Base-by-base conservation (phyloP, 2,113 vertebrate species). In the Zosterops hypoxanthus region DNA sequence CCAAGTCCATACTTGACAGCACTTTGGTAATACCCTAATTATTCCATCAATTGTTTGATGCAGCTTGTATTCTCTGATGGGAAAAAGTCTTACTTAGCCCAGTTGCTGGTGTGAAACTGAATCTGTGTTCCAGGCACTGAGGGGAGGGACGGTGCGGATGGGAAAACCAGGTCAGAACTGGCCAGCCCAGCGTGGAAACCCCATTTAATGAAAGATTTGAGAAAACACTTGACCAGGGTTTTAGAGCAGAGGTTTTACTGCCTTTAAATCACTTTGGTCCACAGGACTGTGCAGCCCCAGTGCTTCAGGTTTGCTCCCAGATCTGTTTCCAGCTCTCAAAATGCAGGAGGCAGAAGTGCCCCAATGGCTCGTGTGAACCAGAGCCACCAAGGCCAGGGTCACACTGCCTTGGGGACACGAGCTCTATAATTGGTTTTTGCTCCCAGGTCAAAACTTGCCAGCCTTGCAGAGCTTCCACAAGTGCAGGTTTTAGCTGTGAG, bases 1-100 rank as follows among this genome's bases (percentile, higher is more conserved):
- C 55, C 22, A 78, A 88, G 89, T 84, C 93, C 85, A 44, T 76
- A 95, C 83, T 91, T 94, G 96, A 94, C 88, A 88, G 91, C 91
- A 91, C 87, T 96, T 95, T 92, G 91, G 87, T 95, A 89, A 92
- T 90, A 82, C 76, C 72, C 85, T 59, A 72, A 88, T 95, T 97
- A 95, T 95, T 87, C 93, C 96, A 97, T 96, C 96, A 95, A 93
- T 96, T 97, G 86, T 97, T 97, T 96, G 97, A 95, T 97, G 97
- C 94, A 94, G 93, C 39, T 94, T 23, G 95, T 96, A 96, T 97
- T 97, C 97, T 97, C 97, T 1, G 39, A 96, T 96, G 96, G 96
- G 96, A 96, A 97, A 92, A 92, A 69, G 66, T 94, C 93, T 92
- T 94, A 88, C 64, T 70, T 69, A 88, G 91, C 82, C 95, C 88